Percentiles rank a stretch among this genome's conserved stretches.
These are phyloP conservation scores for Neopelma chrysocephalum DNA, from an alignment of 2,797 vertebrate species.

Conservation along the genomic window DNA sequence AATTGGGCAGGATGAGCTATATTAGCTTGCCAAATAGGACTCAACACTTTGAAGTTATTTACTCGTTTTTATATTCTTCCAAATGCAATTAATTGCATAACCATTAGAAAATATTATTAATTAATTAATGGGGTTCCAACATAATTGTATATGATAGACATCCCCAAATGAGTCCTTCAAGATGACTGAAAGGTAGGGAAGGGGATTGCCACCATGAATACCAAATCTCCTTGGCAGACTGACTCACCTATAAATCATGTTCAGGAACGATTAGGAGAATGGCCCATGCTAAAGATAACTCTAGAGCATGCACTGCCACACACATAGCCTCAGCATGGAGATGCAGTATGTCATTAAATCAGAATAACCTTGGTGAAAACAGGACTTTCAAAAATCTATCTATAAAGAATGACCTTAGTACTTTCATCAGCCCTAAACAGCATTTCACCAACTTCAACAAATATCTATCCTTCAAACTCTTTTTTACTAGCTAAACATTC, in stretches of 20 bases:
- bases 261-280: neutral
- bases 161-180: neutral
- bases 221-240: neutral
- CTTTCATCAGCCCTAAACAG: neutral
- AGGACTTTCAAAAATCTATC: neutral
- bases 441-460: neutral
- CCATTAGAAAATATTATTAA: conserved; percentile 39
- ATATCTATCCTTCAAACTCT: neutral
- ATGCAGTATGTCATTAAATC: neutral
- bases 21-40: conserved; percentile 48
- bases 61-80: conserved; percentile 35
- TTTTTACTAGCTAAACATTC: neutral
- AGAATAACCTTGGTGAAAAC: neutral
- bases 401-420: neutral
- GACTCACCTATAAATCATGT: neutral
- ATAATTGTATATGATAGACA: conserved; percentile 17
- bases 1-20: conserved; percentile 55
- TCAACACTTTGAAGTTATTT: conserved; percentile 59
- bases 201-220: neutral
- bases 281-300: neutral
- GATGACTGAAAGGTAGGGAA: neutral
- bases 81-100: conserved; percentile 52
- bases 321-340: neutral
- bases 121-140: conserved; percentile 36
- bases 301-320: rapidly evolving